Evolutionary conservation across 1,140 invertebrate genomes (phyloP).

Genomic region (Aporrectodea caliginosa): DNA sequence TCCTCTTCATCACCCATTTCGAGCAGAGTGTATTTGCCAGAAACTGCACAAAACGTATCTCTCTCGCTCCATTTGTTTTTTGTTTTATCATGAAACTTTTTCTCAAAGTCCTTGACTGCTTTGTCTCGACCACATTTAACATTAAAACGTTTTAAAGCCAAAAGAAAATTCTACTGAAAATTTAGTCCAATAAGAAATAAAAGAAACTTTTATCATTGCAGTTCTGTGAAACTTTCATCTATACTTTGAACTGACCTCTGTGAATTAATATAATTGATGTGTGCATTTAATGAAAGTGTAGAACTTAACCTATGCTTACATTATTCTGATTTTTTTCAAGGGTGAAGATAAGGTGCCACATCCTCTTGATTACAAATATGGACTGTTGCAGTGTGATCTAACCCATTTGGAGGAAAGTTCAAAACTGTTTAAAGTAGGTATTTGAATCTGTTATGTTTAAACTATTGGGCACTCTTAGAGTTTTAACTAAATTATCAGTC

Average conservation of each 20-base stretch:
- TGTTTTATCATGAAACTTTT: not conserved
- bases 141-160: no score
- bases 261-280: no score
- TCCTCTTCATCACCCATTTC: conserved; percentile 46
- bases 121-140: not conserved
- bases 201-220: no score
- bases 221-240: no score
- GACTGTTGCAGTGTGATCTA: not conserved
- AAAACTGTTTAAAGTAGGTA: not conserved
- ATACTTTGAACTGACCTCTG: no score
- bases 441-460: not conserved
- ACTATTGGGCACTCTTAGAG: no score
- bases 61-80: conserved; percentile 48
- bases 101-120: not conserved
- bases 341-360: not conserved
- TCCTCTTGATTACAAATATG: not conserved
- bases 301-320: no score
- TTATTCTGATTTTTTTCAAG: not conserved
- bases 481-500: no score
- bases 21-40: conserved; percentile 56
- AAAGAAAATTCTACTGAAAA: no score
- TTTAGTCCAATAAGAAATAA: no score
- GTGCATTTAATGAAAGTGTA: no score
- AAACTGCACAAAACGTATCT: conserved; percentile 44
- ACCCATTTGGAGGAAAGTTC: not conserved